These are phyloP conservation scores for Astyanax mexicanus DNA, from an alignment of 2,797 vertebrate species.

Conservation along the genomic window DNA sequence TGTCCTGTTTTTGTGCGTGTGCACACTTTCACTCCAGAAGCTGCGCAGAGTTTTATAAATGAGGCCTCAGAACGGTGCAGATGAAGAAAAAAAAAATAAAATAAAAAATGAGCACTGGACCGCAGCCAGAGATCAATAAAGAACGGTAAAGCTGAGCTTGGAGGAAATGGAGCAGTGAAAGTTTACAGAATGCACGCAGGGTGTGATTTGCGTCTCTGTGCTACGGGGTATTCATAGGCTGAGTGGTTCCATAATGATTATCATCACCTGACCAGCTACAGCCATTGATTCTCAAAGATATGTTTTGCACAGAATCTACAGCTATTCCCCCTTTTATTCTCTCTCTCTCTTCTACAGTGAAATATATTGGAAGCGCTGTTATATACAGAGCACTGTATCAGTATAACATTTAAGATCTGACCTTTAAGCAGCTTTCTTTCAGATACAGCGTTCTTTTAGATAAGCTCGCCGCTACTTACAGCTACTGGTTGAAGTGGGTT, in stretches of 20 bases:
- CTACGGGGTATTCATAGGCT: background rate
- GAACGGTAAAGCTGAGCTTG: slow-evolving; percentile 14
- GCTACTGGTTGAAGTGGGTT: background rate
- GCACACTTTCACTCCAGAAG: too few species aligned
- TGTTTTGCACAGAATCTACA: too few species aligned
- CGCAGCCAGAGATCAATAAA: slow-evolving; percentile 24
- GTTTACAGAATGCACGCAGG: background rate
- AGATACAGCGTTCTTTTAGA: background rate
- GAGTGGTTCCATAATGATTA: background rate
- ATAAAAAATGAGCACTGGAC: slow-evolving; percentile 16
- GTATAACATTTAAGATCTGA: background rate
- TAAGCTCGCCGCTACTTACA: background rate
- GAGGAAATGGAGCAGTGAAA: slow-evolving; percentile 8
- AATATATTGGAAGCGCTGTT: too few species aligned
- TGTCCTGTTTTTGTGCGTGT: too few species aligned
- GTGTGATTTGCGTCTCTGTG: background rate
- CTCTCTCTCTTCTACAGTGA: background rate
- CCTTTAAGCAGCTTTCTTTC: background rate
- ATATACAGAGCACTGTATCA: background rate
- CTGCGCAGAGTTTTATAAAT: too few species aligned
- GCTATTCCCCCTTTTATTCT: background rate
- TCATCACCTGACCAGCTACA: background rate
- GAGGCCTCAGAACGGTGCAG: slow-evolving; percentile 1
- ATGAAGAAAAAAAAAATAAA: too few species aligned
- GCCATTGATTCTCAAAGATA: background rate